phyloP scores from a whole-genome alignment of 2,113 vertebrate genomes.

The Phyllostomus discolor region DNA sequence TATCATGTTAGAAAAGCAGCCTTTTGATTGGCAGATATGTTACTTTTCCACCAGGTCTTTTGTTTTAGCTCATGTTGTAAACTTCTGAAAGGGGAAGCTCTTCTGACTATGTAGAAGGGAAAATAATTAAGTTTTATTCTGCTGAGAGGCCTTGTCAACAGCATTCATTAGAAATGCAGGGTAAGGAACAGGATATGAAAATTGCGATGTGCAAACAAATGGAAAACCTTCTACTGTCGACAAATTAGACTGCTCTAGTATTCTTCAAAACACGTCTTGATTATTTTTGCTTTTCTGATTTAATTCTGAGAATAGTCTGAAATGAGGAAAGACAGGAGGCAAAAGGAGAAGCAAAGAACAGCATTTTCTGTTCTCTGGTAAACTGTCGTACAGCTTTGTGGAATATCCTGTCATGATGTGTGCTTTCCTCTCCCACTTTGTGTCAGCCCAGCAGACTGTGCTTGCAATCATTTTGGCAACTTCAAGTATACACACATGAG shows the following conservation, averaged over 20 bases:
- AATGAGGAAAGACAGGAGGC: neutral
- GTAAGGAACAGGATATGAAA: constrained; percentile 40
- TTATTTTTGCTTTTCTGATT: constrained; percentile 29
- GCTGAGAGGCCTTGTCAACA: neutral
- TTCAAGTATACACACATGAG: neutral
- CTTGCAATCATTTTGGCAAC: neutral
- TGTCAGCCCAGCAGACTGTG: neutral
- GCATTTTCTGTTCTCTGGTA: neutral
- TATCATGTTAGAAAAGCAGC: neutral
- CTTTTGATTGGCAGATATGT: neutral
- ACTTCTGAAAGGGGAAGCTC: neutral
- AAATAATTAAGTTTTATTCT: constrained; percentile 35
- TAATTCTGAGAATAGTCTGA: neutral
- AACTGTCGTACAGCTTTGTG: neutral
- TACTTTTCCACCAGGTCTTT: neutral
- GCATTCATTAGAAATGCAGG: constrained; percentile 24
- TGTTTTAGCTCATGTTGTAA: neutral
- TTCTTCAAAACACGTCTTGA: constrained; percentile 17
- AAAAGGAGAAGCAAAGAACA: neutral
- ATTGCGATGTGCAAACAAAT: neutral
- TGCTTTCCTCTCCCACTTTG: neutral
- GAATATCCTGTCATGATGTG: neutral
- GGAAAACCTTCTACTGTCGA: constrained; percentile 11
- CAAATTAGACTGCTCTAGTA: constrained; percentile 3
- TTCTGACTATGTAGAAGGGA: neutral